A percentile compares a stretch with the other conserved stretches of the same genome.
phyloP scores from a whole-genome alignment of 2,113 vertebrate species.

The Phyllostomus hastatus region DNA sequence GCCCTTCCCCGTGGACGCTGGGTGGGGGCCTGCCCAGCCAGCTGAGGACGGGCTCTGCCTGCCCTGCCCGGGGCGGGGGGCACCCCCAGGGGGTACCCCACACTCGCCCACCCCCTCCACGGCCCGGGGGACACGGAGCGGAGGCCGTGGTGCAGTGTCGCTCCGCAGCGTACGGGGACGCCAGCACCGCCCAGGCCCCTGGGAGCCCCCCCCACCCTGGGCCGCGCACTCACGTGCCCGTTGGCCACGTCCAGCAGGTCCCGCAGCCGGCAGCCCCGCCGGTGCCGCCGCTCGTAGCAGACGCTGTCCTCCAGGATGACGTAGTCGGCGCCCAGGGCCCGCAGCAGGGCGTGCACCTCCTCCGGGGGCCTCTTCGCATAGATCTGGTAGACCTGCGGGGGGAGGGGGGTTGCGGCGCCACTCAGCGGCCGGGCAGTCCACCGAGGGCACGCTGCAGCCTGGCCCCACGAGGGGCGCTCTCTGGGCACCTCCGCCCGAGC shows the following conservation, averaged over 20 bases:
- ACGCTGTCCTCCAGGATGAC: conserved; percentile 97
- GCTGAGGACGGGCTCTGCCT: neutral
- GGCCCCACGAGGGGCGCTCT: neutral
- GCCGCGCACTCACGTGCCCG: conserved; percentile 86
- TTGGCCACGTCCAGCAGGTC: conserved; percentile 95
- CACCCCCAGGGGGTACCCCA: neutral
- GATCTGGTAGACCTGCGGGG: conserved; percentile 92
- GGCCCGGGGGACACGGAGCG: no score
- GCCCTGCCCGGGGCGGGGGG: neutral
- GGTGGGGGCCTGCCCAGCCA: neutral
- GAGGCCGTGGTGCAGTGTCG: no score
- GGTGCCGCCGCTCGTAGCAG: conserved; percentile 92
- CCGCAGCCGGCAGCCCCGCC: conserved; percentile 90
- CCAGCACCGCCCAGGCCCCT: neutral
- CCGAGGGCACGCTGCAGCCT: fast-evolving
- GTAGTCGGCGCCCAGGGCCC: conserved; percentile 89
- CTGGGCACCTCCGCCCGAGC: neutral
- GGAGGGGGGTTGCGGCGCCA: fast-evolving
- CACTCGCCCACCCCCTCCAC: fast-evolving
- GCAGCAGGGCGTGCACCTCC: conserved; percentile 87
- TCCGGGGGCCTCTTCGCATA: conserved; percentile 90
- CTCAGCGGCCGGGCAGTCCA: neutral
- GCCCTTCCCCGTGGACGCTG: neutral
- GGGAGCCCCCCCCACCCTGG: neutral
- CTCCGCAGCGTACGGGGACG: no score